These are phyloP conservation scores for Salminus brasiliensis DNA, from an alignment of 2,113 vertebrate species.

Conservation along the genomic window DNA sequence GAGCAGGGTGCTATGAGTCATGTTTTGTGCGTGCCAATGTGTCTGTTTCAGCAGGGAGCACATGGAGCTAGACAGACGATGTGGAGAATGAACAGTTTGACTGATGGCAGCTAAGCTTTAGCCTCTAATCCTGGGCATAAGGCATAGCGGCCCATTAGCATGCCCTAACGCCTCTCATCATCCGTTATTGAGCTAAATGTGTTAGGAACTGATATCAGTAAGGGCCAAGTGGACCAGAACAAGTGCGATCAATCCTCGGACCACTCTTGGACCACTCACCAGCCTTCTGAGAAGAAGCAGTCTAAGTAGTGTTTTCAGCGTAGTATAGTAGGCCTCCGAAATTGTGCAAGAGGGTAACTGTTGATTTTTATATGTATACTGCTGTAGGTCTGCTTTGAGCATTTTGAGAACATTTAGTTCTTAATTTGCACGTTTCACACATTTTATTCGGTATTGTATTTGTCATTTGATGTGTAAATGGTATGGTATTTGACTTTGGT, in stretches of 20 bases:
- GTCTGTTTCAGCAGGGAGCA: slow-evolving; percentile 19
- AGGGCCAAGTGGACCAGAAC: slow-evolving; percentile 35
- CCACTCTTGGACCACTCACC: slow-evolving; percentile 5
- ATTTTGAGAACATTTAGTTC: too few species aligned
- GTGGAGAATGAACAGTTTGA: slow-evolving; percentile 37
- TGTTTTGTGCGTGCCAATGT: slow-evolving; percentile 8
- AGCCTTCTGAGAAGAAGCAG: background rate
- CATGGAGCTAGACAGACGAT: background rate
- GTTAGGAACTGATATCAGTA: slow-evolving; percentile 47
- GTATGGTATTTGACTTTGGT: too few species aligned
- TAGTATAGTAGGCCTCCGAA: background rate
- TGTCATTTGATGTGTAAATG: too few species aligned
- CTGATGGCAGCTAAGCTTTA: slow-evolving; percentile 31
- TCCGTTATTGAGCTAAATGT: slow-evolving; percentile 49
- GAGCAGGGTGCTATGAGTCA: background rate
- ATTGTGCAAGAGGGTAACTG: too few species aligned
- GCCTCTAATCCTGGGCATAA: slow-evolving; percentile 36
- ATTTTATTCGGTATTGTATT: too few species aligned
- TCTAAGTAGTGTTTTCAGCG: background rate
- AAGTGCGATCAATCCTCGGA: slow-evolving; percentile 42
- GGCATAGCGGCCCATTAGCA: slow-evolving; percentile 12
- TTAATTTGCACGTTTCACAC: too few species aligned
- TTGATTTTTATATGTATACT: too few species aligned
- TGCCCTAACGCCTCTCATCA: slow-evolving; percentile 41
- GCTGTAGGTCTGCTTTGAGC: too few species aligned